A percentile compares a stretch with the other conserved stretches of the same genome.
Conservation (phyloP, 1,140 invertebrate species). For the Pseudomyrmex flavicornis region DNA sequence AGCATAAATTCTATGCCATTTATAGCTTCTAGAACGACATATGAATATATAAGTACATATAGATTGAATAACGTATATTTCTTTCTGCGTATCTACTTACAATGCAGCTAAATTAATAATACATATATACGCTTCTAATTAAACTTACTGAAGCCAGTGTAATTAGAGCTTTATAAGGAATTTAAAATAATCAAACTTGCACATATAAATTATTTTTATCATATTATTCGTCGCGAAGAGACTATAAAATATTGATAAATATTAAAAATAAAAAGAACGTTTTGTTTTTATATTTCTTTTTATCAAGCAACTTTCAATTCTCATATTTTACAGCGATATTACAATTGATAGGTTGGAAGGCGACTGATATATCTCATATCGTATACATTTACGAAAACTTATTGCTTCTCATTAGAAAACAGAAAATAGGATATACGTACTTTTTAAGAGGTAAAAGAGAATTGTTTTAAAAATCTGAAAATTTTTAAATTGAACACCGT, state of each 20-base stretch:
- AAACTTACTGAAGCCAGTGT: background rate
- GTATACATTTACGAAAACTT: background rate
- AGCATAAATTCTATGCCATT: background rate
- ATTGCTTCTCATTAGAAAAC: constrained; percentile 50
- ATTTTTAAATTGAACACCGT: constrained; percentile 7
- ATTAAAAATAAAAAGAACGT: constrained; percentile 3
- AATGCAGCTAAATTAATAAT: constrained; percentile 12
- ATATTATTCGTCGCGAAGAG: too few species aligned
- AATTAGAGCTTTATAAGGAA: background rate
- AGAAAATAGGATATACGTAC: constrained; percentile 32
- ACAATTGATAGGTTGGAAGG: constrained; percentile 21
- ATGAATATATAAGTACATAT: constrained; percentile 1
- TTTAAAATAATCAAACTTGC: background rate
- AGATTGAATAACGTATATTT: constrained; percentile 1
- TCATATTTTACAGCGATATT: constrained; percentile 27
- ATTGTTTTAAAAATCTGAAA: background rate
- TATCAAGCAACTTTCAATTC: background rate
- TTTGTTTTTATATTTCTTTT: background rate
- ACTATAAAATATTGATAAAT: background rate
- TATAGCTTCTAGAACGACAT: constrained; percentile 10
- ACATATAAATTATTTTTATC: constrained; percentile 1
- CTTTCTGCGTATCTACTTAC: constrained; percentile 11
- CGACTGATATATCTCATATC: background rate
- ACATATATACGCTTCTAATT: too few species aligned
- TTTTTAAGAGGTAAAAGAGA: constrained; percentile 49